Percentiles rank a stretch among this genome's conserved stretches.
phyloP scores from a whole-genome alignment of 2,888 invertebrate species.

The Drosophila quinaria region DNA sequence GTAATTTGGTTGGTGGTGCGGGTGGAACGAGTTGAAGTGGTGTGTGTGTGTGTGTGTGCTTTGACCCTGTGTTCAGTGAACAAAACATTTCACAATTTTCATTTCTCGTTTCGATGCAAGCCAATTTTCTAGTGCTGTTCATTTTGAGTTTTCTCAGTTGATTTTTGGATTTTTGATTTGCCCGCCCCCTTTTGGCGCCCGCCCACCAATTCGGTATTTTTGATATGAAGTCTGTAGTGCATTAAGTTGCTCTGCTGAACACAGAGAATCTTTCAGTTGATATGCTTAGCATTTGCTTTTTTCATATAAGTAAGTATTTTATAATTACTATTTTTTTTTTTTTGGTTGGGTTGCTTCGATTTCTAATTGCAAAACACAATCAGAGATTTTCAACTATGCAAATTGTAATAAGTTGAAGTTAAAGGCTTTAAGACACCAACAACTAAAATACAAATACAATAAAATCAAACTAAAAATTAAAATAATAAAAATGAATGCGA shows the following conservation, averaged over 20 bases:
- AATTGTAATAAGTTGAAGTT: slow-evolving; percentile 82
- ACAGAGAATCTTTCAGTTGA: slow-evolving; percentile 75
- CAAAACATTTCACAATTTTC: slow-evolving; percentile 67
- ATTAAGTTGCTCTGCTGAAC: slow-evolving; percentile 69
- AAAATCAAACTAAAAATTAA: slow-evolving; percentile 9
- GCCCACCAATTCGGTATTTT: slow-evolving; percentile 64
- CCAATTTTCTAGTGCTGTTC: slow-evolving; percentile 57
- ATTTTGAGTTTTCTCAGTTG: slow-evolving; percentile 27
- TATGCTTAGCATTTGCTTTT: slow-evolving; percentile 50
- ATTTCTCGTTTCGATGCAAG: slow-evolving; percentile 45
- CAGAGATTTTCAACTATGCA: slow-evolving; percentile 80
- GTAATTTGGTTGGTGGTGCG: slow-evolving; percentile 7
- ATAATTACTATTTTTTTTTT: slow-evolving; percentile 22
- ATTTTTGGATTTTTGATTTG: slow-evolving; percentile 41
- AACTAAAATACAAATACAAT: slow-evolving; percentile 32
- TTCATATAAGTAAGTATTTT: slow-evolving; percentile 24
- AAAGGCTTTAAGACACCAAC: slow-evolving; percentile 58
- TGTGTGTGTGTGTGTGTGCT: slow-evolving; percentile 24
- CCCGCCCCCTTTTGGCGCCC: slow-evolving; percentile 47
- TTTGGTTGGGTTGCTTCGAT: slow-evolving; percentile 48
- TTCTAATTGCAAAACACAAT: slow-evolving; percentile 71
- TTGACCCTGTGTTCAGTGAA: slow-evolving; percentile 79
- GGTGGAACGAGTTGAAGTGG: slow-evolving; percentile 14
- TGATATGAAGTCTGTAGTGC: slow-evolving; percentile 31
- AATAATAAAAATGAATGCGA: slow-evolving; percentile 46